phyloP scores from a whole-genome alignment of 2,113 vertebrate species.

The Python bivittatus region DNA sequence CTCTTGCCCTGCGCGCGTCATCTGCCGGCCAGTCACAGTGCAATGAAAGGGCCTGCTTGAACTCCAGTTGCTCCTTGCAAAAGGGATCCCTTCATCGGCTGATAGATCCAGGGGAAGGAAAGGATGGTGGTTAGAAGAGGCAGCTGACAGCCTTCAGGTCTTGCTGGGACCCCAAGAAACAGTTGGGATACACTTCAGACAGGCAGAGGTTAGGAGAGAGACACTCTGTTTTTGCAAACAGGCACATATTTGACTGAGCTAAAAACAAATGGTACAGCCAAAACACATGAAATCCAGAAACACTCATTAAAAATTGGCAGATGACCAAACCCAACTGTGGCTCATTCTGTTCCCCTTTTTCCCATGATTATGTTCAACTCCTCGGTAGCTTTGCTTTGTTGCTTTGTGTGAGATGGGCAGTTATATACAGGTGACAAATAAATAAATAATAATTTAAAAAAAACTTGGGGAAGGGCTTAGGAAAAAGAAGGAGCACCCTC shows the following conservation, averaged over 20 bases:
- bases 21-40: conserved; percentile 46
- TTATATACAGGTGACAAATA: no score
- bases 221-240: neutral
- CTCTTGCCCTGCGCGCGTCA: conserved; percentile 42
- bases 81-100: neutral
- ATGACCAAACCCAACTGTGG: neutral
- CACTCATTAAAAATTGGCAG: neutral
- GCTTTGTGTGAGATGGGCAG: no score
- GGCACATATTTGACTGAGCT: neutral
- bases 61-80: neutral
- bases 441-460: no score
- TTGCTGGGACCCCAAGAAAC: neutral
- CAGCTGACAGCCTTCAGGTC: neutral
- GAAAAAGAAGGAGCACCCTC: neutral
- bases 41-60: conserved; percentile 9
- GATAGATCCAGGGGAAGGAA: neutral
- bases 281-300: neutral
- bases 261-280: neutral
- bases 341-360: neutral
- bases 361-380: neutral
- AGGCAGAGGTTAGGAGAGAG: neutral
- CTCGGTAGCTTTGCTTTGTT: neutral
- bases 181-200: neutral
- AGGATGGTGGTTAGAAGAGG: neutral
- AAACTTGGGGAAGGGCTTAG: no score